Evolutionary conservation across 2,888 invertebrate species (phyloP).

Genomic region (Antheraea yamamai): DNA sequence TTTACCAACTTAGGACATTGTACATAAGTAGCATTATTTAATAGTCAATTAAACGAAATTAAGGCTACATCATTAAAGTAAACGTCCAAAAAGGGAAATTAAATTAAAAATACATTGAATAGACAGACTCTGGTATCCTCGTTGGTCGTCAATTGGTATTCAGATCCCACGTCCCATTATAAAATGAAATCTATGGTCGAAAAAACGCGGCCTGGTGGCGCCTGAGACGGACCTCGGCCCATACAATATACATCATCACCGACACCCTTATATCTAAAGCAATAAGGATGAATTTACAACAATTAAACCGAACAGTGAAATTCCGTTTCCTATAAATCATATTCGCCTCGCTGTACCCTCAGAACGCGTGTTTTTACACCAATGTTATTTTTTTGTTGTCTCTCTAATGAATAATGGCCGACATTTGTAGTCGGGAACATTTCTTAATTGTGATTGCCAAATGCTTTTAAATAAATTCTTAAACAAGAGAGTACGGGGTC

Average conservation of each 20-base stretch:
- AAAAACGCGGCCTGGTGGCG: constrained; percentile 73
- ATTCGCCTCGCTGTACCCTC: constrained; percentile 63
- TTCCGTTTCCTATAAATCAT: constrained; percentile 68
- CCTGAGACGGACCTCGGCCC: constrained; percentile 52
- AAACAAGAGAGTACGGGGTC: background rate
- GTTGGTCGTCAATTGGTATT: constrained; percentile 55
- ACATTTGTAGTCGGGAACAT: constrained; percentile 43
- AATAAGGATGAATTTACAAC: constrained; percentile 40
- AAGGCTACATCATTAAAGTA: background rate
- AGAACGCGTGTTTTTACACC: constrained; percentile 74
- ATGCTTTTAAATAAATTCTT: constrained; percentile 23
- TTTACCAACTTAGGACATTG: no score
- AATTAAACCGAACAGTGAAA: constrained; percentile 20
- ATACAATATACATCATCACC: constrained; percentile 25
- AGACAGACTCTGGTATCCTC: constrained; percentile 6
- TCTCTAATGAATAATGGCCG: constrained; percentile 54
- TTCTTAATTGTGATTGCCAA: constrained; percentile 50
- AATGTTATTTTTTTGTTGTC: constrained; percentile 56
- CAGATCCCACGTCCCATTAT: constrained; percentile 67
- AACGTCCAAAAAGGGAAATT: background rate
- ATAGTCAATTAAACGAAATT: background rate
- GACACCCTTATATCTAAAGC: constrained; percentile 32
- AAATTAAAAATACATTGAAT: background rate
- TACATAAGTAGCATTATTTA: background rate
- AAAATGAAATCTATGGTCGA: constrained; percentile 69